Base-by-base conservation (phyloP, 2,113 vertebrate species). In the human (Homo sapiens) region DNA sequence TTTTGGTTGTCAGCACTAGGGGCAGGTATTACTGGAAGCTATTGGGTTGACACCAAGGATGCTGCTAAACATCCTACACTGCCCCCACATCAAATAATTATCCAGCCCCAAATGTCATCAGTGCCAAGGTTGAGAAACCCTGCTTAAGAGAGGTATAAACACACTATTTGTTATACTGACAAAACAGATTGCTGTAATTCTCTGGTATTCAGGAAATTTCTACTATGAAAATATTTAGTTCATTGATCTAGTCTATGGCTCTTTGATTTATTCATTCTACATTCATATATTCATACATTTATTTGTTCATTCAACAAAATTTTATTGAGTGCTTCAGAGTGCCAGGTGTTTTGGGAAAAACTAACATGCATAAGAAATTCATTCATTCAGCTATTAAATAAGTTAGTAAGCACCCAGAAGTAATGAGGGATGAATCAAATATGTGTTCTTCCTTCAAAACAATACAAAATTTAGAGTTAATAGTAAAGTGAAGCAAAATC, bases 271-370 rank as follows among this genome's bases (percentile, higher is more conserved):
- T 86, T 92, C 50, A 82, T 45, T 90, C 38, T 72, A 52, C 75
- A 61, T 91, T 94, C 73, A 83, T 38, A 84, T 88, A 90, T 23
- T 84, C 61, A 55, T 84, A 66, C 13, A 93, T 72, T 81, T 93
- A 87, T 57, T 48, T 81, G 55, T 90, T 91, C 73, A 96, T 95
- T 92, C 64, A 89, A 92, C 40, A 96, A 68, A 79, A 82, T 85
- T 93, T 45, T 88, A 81, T 81, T 68, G 27, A 94, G 66, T 30
- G 43, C 20, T 85, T 89, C n/a, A 68, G 27, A 20, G 30, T 86
- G 50, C 22, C 95, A 97, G 66, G 32, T 93, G 73, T 73, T 95
- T 80, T 38, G 48, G 12, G 22, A 48, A 96, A 94, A 80, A 78
- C 35, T 88, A 91, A 72, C 14, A 5, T 70, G 40, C 43, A 66